These are phyloP conservation scores for Kryptolebias ocellatus DNA, from an alignment of 2,797 vertebrate species.

Conservation along the genomic window DNA sequence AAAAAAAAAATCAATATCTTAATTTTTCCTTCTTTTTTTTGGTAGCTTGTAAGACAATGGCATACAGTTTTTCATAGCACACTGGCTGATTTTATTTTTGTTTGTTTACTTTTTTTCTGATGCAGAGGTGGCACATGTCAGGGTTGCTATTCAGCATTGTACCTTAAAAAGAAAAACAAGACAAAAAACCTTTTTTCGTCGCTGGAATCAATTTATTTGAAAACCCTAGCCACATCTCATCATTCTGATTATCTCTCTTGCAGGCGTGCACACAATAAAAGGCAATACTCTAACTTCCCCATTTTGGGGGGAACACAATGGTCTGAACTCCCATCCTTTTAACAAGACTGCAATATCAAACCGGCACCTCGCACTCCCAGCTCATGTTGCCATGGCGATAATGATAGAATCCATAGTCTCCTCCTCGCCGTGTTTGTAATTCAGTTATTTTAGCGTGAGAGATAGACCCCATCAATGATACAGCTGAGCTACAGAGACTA, in stretches of 20 bases:
- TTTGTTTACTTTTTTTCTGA: no score
- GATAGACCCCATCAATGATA: slow-evolving; percentile 44
- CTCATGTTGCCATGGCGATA: slow-evolving; percentile 78
- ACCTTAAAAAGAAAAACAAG: neutral
- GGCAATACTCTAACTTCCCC: slow-evolving; percentile 26
- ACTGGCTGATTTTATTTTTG: no score
- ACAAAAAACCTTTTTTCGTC: slow-evolving; percentile 6
- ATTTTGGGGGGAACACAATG: slow-evolving; percentile 59
- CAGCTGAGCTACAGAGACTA: slow-evolving; percentile 44
- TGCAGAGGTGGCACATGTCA: no score
- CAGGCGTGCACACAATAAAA: slow-evolving; percentile 26
- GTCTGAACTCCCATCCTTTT: slow-evolving; percentile 59
- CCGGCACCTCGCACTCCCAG: slow-evolving; percentile 39
- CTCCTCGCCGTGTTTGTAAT: slow-evolving; percentile 59
- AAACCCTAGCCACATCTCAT: slow-evolving; percentile 34
- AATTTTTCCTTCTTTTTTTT: no score
- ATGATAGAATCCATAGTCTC: slow-evolving; percentile 64
- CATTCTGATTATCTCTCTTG: slow-evolving; percentile 47
- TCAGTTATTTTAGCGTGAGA: slow-evolving; percentile 65
- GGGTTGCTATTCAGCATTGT: neutral
- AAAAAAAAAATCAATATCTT: no score
- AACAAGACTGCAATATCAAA: slow-evolving; percentile 67
- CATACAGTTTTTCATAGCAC: no score
- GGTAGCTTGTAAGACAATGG: no score
- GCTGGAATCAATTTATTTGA: slow-evolving; percentile 30